Percentiles rank a stretch among this genome's conserved stretches.
Evolutionary conservation across 1,140 invertebrate species (phyloP).

Genomic region (Tetramorium simillimum): DNA sequence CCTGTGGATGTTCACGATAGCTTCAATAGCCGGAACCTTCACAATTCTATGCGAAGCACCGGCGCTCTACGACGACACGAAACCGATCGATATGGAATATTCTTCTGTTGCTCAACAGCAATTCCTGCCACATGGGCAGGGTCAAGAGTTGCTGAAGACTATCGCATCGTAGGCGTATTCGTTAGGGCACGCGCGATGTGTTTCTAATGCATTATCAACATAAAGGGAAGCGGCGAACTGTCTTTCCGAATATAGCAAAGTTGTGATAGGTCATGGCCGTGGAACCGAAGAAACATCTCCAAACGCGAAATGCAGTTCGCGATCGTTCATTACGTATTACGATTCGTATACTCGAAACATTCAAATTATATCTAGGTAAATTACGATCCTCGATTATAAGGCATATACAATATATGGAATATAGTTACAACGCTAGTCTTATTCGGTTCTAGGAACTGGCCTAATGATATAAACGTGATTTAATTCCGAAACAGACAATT

Average conservation of each 20-base stretch:
- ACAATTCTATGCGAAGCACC: conserved; percentile 96
- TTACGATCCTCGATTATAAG: conserved; percentile 20
- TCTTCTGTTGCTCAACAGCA: conserved; percentile 94
- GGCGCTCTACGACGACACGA: conserved; percentile 95
- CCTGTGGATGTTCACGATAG: conserved; percentile 97
- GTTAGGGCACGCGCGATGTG: conserved; percentile 15
- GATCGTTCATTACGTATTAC: conserved; percentile 5
- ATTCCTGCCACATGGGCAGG: conserved; percentile 87
- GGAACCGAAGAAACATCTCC: conserved; percentile 15
- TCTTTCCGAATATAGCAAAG: conserved; percentile 26
- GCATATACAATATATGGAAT: neutral
- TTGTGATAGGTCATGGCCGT: conserved; percentile 24
- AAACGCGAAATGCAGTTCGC: conserved; percentile 14
- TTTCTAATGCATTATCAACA: conserved; percentile 37
- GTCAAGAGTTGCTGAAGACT: conserved; percentile 49
- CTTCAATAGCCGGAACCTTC: conserved; percentile 95
- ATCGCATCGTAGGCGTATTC: conserved; percentile 36
- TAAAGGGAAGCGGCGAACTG: conserved; percentile 21
- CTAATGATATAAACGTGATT: conserved; percentile 56
- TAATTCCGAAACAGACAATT: conserved; percentile 28
- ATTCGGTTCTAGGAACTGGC: conserved; percentile 33
- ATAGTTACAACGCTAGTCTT: neutral
- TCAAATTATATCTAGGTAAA: conserved; percentile 23
- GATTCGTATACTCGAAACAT: conserved; percentile 20
- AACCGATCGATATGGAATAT: conserved; percentile 94